Conservation (phyloP, 2,113 vertebrate genomes). For the Sminthopsis crassicaudata region DNA sequence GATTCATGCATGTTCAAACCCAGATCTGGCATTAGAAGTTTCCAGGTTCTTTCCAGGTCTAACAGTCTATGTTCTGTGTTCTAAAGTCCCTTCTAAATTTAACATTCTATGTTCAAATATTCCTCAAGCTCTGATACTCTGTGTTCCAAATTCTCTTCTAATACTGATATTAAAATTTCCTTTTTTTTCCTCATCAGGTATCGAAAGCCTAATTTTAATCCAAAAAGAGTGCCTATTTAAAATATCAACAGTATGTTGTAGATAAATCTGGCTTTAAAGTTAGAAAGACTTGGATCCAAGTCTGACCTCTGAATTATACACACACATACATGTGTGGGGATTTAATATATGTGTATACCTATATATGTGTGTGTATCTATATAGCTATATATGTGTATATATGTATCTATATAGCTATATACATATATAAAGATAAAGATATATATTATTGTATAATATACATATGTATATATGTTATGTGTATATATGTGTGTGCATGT, state of each 20-base stretch:
- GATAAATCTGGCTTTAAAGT: not conserved
- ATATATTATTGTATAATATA: no score
- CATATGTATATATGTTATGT: not conserved
- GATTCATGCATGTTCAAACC: not conserved
- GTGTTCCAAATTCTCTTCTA: not conserved
- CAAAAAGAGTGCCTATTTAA: not conserved
- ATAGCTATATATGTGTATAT: no score
- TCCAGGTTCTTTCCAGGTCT: not conserved
- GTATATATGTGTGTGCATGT: no score
- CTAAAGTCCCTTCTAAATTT: not conserved
- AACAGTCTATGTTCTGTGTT: not conserved
- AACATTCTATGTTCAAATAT: not conserved
- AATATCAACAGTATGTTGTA: not conserved
- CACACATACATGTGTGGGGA: not conserved
- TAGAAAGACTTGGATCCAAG: not conserved
- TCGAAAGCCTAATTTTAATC: not conserved
- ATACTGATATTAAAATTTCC: not conserved
- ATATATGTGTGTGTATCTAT: not conserved
- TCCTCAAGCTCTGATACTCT: not conserved
- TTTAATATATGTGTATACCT: no score
- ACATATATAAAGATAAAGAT: no score
- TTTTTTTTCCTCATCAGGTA: not conserved
- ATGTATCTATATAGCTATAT: no score
- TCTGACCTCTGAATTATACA: not conserved
- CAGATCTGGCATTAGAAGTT: not conserved